Base-by-base conservation (phyloP, 2,797 vertebrate species). In the Rousettus madagascariensis region DNA sequence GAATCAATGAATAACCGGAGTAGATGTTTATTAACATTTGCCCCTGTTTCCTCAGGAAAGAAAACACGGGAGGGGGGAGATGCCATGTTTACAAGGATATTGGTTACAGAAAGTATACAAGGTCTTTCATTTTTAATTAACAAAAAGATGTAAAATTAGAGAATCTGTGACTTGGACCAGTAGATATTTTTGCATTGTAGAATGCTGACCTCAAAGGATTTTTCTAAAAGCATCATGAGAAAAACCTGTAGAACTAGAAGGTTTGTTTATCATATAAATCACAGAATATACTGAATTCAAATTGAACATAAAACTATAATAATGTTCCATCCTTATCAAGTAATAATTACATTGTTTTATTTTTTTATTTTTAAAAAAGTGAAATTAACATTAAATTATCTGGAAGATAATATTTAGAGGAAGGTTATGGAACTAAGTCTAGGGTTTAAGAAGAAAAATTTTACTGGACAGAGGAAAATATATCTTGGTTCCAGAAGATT, bases 231-330 rank as follows among this genome's bases (percentile, higher is more conserved):
- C 15, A 53, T 79, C 51, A 24, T 9, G 61, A 91, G 24, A 66
- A 12, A 59, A 59, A n/a, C 4, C 4, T 22, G 2, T 7, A 10
- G 49, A 63, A 78, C 41, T 33, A 10, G 20, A 79, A 38, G 20
- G 57, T 43, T 59, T 24, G 4, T 41, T 57, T 92, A 95, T 95
- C 98, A 98, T 97, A 98, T 98, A 98, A 98, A 98, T 96, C 98
- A 98, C 97, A 98, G 98, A 97, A 98, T 97, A 95, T 93, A 98
- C 98, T 98, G 98, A 98, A 98, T 98, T 98, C 98, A 98, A 98
- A 97, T 97, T 98, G 98, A 98, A 98, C 98, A 98, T 78, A 96
- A 98, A 96, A 95, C 97, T 97, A 96, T 91, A 96, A 97, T 97
- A 98, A 98, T 90, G 87, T 97, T 98, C 97, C 79, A 92, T 97